phyloP scores from a whole-genome alignment of 2,113 vertebrate species.

The Spizaetus ornatus region DNA sequence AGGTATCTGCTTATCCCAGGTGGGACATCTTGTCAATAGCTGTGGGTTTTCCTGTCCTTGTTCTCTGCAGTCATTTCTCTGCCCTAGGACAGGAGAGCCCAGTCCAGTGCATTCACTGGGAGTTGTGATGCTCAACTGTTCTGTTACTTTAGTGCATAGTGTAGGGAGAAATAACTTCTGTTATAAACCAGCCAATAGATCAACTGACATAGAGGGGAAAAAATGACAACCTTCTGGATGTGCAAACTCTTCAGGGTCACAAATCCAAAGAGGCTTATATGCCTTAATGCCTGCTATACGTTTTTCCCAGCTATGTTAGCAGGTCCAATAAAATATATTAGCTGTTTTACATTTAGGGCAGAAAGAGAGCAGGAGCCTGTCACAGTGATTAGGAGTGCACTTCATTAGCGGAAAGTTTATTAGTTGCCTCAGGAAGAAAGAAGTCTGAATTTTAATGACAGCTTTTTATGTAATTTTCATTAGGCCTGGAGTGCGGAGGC shows the following conservation, averaged over 20 bases:
- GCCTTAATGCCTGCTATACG: background rate
- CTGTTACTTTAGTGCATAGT: background rate
- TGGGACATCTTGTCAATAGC: background rate
- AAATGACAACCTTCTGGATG: background rate
- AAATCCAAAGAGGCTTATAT: background rate
- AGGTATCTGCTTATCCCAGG: background rate
- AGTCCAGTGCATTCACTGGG: background rate
- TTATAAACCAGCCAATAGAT: background rate
- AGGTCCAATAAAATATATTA: background rate
- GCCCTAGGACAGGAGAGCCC: background rate
- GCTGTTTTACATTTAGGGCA: background rate
- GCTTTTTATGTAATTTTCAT: conserved; percentile 55
- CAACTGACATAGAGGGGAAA: background rate
- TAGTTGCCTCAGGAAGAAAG: conserved; percentile 50
- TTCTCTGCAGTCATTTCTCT: background rate
- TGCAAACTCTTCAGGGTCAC: background rate
- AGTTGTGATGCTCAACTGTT: background rate
- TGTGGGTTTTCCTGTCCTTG: background rate
- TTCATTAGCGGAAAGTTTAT: conserved; percentile 60
- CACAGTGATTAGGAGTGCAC: conserved; percentile 34
- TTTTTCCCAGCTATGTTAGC: background rate
- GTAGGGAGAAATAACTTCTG: background rate
- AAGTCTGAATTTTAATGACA: conserved; percentile 46
- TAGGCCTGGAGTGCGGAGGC: background rate
- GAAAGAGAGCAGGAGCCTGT: background rate